phyloP scores from a whole-genome alignment of 2,113 vertebrate species.

The Ictalurus furcatus region DNA sequence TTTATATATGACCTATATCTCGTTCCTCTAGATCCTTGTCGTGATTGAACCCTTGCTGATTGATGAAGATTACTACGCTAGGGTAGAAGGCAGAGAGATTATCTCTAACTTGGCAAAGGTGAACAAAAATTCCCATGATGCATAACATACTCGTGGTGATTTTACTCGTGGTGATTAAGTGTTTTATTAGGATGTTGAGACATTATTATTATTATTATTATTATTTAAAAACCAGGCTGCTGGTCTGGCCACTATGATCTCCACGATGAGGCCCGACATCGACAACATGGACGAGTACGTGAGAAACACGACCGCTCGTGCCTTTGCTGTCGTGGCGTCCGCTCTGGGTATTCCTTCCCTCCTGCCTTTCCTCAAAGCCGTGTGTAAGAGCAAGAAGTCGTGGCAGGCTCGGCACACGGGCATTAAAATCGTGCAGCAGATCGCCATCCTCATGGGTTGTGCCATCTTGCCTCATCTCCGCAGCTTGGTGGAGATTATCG shows the following conservation, averaged over 20 bases:
- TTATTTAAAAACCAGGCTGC: slow-evolving; percentile 78
- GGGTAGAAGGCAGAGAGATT: slow-evolving; percentile 98
- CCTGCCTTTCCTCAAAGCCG: slow-evolving; percentile 95
- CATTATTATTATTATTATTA: too few relatives aligned
- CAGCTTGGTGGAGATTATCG: slow-evolving; percentile 98
- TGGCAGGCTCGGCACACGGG: slow-evolving; percentile 98
- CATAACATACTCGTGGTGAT: neutral
- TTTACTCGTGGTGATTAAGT: neutral
- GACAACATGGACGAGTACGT: slow-evolving; percentile 99
- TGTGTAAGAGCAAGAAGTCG: slow-evolving; percentile 98
- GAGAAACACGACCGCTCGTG: slow-evolving; percentile 95
- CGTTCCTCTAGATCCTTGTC: slow-evolving; percentile 85
- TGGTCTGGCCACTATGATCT: slow-evolving; percentile 99
- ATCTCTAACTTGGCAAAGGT: slow-evolving; percentile 99
- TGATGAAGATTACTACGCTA: slow-evolving; percentile 99
- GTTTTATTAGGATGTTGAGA: neutral
- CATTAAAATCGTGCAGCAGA: slow-evolving; percentile 99
- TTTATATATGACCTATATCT: neutral
- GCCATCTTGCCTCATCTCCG: slow-evolving; percentile 96
- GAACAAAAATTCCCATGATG: slow-evolving; percentile 36
- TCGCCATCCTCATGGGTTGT: slow-evolving; percentile 99
- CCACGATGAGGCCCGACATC: slow-evolving; percentile 97
- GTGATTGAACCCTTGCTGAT: slow-evolving; percentile 97
- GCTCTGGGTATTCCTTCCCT: slow-evolving; percentile 97
- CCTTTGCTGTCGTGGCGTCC: slow-evolving; percentile 96